Conservation (phyloP, 2,113 vertebrate species). For the Chionodraco myersi region DNA sequence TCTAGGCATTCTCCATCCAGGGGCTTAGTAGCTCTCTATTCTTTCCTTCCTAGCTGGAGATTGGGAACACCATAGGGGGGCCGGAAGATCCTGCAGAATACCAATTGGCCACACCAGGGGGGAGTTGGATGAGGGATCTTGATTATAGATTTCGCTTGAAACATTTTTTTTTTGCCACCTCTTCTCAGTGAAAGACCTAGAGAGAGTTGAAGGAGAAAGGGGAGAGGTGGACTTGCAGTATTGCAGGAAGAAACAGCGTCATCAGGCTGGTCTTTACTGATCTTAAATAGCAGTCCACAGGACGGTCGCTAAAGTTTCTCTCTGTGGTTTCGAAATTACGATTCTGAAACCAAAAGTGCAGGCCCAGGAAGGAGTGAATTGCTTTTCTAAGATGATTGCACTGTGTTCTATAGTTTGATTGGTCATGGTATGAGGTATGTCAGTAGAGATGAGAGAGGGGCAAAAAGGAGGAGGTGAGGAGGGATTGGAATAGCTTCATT, state of each 20-base stretch:
- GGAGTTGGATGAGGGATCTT: slow-evolving; percentile 81
- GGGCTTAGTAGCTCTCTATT: slow-evolving; percentile 83
- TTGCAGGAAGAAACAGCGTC: slow-evolving; percentile 36
- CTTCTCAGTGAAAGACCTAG: slow-evolving; percentile 57
- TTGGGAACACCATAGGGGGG: slow-evolving; percentile 83
- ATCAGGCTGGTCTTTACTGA: slow-evolving; percentile 59
- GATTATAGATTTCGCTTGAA: slow-evolving; percentile 86
- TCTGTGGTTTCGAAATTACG: slow-evolving; percentile 67
- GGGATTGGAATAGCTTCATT: slow-evolving; percentile 78
- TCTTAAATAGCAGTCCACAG: slow-evolving; percentile 60
- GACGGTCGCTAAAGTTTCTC: slow-evolving; percentile 39
- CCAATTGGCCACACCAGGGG: slow-evolving; percentile 84
- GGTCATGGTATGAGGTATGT: slow-evolving; percentile 62
- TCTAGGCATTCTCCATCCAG: slow-evolving; percentile 79
- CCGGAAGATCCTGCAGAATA: slow-evolving; percentile 83
- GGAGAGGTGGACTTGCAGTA: slow-evolving; percentile 41
- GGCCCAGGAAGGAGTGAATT: slow-evolving; percentile 52
- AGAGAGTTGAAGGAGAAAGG: slow-evolving; percentile 59
- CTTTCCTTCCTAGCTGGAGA: slow-evolving; percentile 84
- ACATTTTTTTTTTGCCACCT: slow-evolving; percentile 66
- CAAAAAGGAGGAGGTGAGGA: slow-evolving; percentile 56
- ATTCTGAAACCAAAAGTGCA: slow-evolving; percentile 53
- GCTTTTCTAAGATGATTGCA: slow-evolving; percentile 61
- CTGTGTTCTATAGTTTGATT: slow-evolving; percentile 60
- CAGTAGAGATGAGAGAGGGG: slow-evolving; percentile 62